These are phyloP conservation scores for Lasioglossum marginatum DNA, from an alignment of 2,888 invertebrate species.

Conservation along the genomic window DNA sequence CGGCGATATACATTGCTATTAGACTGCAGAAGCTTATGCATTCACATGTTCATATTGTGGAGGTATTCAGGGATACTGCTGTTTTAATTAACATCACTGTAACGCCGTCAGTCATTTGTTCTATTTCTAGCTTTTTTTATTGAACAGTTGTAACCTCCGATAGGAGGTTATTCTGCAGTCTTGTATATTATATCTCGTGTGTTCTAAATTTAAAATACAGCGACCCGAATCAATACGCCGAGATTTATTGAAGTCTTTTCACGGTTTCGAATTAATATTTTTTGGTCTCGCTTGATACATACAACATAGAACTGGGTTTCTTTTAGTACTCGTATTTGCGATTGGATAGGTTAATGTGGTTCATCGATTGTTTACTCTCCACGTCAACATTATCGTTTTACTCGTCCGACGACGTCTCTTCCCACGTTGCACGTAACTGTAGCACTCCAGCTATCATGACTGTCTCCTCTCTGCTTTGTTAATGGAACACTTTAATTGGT, in stretches of 20 bases:
- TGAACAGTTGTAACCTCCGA: too few species aligned
- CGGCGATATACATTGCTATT: background rate
- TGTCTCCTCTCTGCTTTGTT: background rate
- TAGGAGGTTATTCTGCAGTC: too few species aligned
- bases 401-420: constrained; percentile 3
- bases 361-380: constrained; percentile 17
- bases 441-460: background rate
- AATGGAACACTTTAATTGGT: constrained; percentile 9
- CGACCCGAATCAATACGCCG: background rate
- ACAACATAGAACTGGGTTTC: background rate
- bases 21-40: background rate
- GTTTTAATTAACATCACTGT: background rate
- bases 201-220: background rate
- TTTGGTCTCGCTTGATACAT: too few species aligned
- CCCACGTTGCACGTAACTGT: background rate
- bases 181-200: too few species aligned
- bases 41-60: background rate
- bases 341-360: background rate
- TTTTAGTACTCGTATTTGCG: background rate
- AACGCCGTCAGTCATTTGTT: background rate
- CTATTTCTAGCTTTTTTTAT: background rate
- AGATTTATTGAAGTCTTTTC: background rate
- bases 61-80: background rate
- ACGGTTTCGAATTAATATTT: background rate
- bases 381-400: constrained; percentile 8